A percentile compares a stretch with the other conserved stretches of the same genome.
phyloP scores from a whole-genome alignment of 2,113 vertebrate species.

The Uria aalge region DNA sequence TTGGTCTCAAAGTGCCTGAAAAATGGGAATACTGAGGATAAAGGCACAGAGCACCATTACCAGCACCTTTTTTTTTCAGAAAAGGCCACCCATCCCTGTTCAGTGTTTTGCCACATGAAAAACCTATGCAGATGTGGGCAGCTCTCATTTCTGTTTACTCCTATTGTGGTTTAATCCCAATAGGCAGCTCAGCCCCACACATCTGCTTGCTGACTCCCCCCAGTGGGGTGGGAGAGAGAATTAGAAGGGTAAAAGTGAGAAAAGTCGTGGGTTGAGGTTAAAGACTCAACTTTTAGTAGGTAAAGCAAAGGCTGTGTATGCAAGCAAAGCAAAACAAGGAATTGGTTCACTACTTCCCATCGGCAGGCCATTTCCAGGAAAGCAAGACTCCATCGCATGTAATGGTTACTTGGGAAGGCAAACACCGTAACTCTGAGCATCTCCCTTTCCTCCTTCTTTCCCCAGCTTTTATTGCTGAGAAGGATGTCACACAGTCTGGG shows the following conservation, averaged over 20 bases:
- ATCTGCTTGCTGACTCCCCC: neutral
- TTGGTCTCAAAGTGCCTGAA: neutral
- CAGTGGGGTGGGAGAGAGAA: neutral
- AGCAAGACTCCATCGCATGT: neutral
- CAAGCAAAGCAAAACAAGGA: neutral
- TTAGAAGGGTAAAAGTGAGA: neutral
- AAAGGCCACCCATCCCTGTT: neutral
- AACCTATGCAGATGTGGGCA: neutral
- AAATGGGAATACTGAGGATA: neutral
- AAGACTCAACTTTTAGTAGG: neutral
- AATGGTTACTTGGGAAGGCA: neutral
- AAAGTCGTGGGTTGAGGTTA: neutral
- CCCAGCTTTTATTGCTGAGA: neutral
- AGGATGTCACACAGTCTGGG: rapidly evolving
- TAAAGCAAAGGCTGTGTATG: neutral
- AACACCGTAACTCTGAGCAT: neutral
- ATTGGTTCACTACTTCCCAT: neutral
- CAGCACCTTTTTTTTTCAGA: neutral
- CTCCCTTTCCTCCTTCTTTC: neutral
- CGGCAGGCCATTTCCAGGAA: neutral
- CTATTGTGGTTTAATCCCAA: neutral
- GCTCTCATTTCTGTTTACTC: neutral
- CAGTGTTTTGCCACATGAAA: neutral
- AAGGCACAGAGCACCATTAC: neutral
- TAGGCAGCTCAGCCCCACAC: neutral